Conservation (phyloP, 2,888 invertebrate genomes). For the Embidobia sp. region DNA sequence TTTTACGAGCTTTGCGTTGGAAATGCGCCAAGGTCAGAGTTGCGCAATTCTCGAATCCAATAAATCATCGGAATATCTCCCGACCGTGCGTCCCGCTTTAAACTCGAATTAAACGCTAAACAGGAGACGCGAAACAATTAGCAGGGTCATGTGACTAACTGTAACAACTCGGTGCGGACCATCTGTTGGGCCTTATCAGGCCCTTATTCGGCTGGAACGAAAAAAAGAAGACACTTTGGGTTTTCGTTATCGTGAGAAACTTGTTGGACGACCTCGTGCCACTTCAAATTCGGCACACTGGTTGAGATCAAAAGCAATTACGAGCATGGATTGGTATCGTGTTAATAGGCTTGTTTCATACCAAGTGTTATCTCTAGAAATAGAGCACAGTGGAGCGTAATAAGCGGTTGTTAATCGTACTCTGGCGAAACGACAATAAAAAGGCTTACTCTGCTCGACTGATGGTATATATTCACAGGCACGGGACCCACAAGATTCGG, state of each 20-base stretch:
- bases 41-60: slow-evolving; percentile 40
- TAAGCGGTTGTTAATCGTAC: slow-evolving; percentile 23
- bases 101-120: no score
- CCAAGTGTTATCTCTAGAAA: slow-evolving; percentile 27
- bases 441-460: slow-evolving; percentile 76
- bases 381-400: slow-evolving; percentile 28
- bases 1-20: slow-evolving; percentile 58
- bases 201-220: no score
- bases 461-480: slow-evolving; percentile 76
- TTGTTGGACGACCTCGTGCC: slow-evolving; percentile 16
- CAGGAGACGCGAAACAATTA: no score
- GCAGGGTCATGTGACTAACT: no score
- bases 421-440: background rate
- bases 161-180: no score
- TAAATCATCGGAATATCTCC: slow-evolving; percentile 37
- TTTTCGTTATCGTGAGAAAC: no score
- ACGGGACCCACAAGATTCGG: slow-evolving; percentile 74
- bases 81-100: slow-evolving; percentile 13
- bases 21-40: slow-evolving; percentile 57
- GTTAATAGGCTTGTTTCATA: slow-evolving; percentile 40
- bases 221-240: no score
- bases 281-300: slow-evolving; percentile 4
- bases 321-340: slow-evolving; percentile 17
- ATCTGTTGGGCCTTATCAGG: no score
- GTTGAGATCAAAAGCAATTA: slow-evolving; percentile 33